Conservation (phyloP, 2,797 vertebrate species). For the Cuniculus paca region DNA sequence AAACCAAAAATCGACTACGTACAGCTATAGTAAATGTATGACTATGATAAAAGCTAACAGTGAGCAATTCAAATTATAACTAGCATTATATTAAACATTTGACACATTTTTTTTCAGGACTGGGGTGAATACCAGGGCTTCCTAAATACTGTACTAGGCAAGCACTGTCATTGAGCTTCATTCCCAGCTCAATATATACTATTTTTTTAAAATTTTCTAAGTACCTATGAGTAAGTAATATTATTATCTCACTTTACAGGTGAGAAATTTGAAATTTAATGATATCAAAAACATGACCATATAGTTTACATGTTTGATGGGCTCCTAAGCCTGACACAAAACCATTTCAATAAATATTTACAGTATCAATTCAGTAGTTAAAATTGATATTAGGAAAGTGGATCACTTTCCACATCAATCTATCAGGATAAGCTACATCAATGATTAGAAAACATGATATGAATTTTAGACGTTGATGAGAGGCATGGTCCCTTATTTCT, state of each 20-base stretch:
- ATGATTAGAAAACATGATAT: background rate
- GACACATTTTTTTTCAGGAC: background rate
- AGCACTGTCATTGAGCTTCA: background rate
- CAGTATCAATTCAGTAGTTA: background rate
- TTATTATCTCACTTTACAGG: background rate
- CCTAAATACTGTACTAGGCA: background rate
- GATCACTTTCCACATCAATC: background rate
- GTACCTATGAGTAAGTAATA: background rate
- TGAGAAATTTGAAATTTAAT: background rate
- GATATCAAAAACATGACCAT: background rate
- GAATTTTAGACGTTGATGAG: background rate
- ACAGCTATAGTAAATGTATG: background rate
- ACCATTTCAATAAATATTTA: background rate
- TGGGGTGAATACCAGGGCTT: background rate
- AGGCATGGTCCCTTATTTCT: background rate
- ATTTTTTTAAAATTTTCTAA: background rate
- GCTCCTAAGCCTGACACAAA: background rate
- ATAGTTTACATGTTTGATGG: background rate
- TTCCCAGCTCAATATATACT: too few relatives aligned
- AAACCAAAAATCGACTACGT: conserved; percentile 1
- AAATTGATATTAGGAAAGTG: background rate
- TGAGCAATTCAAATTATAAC: background rate
- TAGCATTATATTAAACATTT: background rate
- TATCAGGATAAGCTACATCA: background rate
- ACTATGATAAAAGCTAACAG: background rate